Base-by-base conservation (phyloP, 2,888 invertebrate species). In the Leptinotarsa tumamoca region DNA sequence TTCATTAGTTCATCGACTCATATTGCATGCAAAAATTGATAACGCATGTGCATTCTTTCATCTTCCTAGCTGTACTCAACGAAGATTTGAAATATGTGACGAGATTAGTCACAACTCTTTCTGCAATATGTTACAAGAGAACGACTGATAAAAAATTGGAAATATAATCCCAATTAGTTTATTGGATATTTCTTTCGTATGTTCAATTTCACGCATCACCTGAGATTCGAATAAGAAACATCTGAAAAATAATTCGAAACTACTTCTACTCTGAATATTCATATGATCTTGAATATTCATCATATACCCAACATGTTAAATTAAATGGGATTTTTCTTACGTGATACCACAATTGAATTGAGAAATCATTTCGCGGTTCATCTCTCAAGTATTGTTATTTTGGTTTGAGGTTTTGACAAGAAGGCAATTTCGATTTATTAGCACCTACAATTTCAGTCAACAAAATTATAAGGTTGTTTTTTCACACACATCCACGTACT, bases 151-250 rank as follows among this genome's bases (percentile, higher is more conserved):
- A 17, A 14, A 51, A 51, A 4, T 17, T 51, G 4, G 4, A 17
- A n/a, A 63, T 63, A 27, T 15, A 43, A n/a, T n/a, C 5, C 63
- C 63, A 63, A 63, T 63, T n/a, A 63, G 33, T 63, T 63, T 5
- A 13, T 7, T n/a, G 17, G 4, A 4, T 4, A 33, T 27, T 33
- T 63, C 18, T 63, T 63, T 4, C 18, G n/a, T 17, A 15, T 33
- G 27, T 63, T 63, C 63, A 17, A 63, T 63, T 63, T 63, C 63
- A 63, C 63, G 33, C 63, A 63, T 63, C 33, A n/a, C 7, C 33
- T 63, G 63, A n/a, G n/a, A 33, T 63, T 63, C 15, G 63, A 61
- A 17, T 33, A 33, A 63, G 15, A 17, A 15, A 63, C 15, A 63
- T 63, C 63, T 27, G 33, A 63, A 63, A 63, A 63, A 27, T 14